Conservation (phyloP, 2,888 invertebrate species). For the Oithona nana region DNA sequence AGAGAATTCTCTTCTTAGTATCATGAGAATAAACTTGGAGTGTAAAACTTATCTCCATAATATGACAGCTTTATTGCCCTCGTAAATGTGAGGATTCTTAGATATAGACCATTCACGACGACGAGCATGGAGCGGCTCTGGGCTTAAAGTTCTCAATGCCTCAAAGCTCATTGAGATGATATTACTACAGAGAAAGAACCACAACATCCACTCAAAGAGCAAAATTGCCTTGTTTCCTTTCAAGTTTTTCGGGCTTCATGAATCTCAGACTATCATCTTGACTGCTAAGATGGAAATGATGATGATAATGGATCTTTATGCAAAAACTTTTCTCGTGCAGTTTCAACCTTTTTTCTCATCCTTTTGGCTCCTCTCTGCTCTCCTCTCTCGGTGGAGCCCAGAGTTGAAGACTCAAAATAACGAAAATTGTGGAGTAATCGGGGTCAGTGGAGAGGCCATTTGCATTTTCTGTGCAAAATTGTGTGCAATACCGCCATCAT, state of each 20-base stretch:
- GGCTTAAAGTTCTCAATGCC: no score
- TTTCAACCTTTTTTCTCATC: no score
- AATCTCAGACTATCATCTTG: no score
- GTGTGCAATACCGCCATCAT: background rate
- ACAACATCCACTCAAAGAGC: background rate
- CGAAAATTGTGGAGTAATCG: background rate
- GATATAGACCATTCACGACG: no score
- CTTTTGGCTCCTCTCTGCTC: no score
- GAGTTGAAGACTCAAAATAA: background rate
- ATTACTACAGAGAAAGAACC: no score
- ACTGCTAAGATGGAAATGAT: background rate
- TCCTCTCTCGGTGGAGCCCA: no score
- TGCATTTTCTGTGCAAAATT: background rate
- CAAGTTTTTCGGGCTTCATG: no score
- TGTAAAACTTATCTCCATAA: background rate
- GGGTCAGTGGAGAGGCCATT: background rate
- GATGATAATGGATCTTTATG: background rate
- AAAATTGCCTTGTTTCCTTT: background rate
- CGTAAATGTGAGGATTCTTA: no score
- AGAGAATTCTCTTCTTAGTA: background rate
- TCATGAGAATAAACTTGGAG: no score
- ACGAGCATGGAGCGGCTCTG: no score
- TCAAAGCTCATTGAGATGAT: no score
- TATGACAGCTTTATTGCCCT: background rate
- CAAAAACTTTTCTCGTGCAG: background rate